Evolutionary conservation across 2,113 vertebrate species (phyloP).

Genomic region (Hypocryptadius cinnamomeus): DNA sequence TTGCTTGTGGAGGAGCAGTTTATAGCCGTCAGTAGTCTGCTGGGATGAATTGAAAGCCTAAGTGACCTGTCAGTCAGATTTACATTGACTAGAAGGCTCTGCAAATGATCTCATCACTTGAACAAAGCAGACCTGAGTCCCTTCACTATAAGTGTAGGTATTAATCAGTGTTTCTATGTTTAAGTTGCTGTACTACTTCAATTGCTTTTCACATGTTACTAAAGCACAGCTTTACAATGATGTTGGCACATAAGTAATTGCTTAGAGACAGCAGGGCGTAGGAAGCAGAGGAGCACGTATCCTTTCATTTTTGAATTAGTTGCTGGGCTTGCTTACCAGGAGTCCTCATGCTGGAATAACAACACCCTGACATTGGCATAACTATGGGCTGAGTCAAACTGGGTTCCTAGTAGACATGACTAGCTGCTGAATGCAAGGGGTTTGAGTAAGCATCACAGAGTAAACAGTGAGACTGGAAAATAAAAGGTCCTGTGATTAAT

Average conservation of each 20-base stretch:
- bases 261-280: background rate
- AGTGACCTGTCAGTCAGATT: conserved; percentile 39
- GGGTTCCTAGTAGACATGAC: conserved; percentile 23
- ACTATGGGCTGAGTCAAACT: conserved; percentile 11
- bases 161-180: conserved; percentile 13
- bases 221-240: conserved; percentile 22
- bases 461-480: conserved; percentile 17
- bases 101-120: background rate
- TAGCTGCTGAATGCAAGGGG: background rate
- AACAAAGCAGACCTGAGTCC: background rate
- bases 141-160: background rate
- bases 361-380: background rate
- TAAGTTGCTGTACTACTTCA: conserved; percentile 26
- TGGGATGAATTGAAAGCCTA: conserved; percentile 1
- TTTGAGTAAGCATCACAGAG: background rate
- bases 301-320: conserved; percentile 42
- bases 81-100: background rate
- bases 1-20: background rate
- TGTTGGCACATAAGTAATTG: conserved; percentile 33
- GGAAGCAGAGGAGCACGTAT: conserved; percentile 21
- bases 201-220: background rate
- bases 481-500: conserved; percentile 43
- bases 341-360: background rate
- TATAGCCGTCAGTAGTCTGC: background rate
- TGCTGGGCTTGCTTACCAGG: background rate